Percentiles rank a stretch among this genome's conserved stretches.
Conservation (phyloP, 2,888 invertebrate genomes). For the Capitulum mitella region DNA sequence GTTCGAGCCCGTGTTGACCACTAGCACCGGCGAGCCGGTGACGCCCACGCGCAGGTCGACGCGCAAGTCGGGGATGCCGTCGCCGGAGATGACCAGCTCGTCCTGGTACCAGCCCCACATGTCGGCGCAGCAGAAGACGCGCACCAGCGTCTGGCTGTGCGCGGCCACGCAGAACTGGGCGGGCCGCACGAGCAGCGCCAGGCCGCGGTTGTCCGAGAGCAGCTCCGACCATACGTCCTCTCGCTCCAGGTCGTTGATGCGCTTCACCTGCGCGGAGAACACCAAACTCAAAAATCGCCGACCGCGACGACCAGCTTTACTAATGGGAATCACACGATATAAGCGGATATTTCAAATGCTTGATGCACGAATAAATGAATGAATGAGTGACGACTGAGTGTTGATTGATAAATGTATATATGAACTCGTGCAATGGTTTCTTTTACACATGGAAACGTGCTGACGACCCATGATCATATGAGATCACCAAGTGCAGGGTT, state of each 20-base stretch:
- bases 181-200: conserved; percentile 14
- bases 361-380: too few relatives aligned
- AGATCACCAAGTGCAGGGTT: too few relatives aligned
- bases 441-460: too few relatives aligned
- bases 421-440: too few relatives aligned
- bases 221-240: conserved; percentile 14
- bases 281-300: too few relatives aligned
- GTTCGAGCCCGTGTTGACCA: conserved; percentile 21
- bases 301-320: too few relatives aligned
- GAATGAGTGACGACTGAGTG: too few relatives aligned
- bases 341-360: too few relatives aligned
- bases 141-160: neutral
- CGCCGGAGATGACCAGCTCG: neutral
- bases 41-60: conserved; percentile 12
- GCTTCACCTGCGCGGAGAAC: neutral
- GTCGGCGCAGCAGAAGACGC: conserved; percentile 22
- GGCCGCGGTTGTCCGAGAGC: neutral
- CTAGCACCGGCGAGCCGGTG: conserved; percentile 1
- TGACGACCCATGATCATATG: too few relatives aligned
- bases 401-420: too few relatives aligned
- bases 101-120: conserved; percentile 20
- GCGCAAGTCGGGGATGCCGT: conserved; percentile 11
- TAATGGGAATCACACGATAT: too few relatives aligned
- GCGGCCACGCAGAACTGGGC: neutral
- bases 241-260: conserved; percentile 20